Evolutionary conservation across 1,140 invertebrate species (phyloP).

Genomic region (Nixonia krombeini): DNA sequence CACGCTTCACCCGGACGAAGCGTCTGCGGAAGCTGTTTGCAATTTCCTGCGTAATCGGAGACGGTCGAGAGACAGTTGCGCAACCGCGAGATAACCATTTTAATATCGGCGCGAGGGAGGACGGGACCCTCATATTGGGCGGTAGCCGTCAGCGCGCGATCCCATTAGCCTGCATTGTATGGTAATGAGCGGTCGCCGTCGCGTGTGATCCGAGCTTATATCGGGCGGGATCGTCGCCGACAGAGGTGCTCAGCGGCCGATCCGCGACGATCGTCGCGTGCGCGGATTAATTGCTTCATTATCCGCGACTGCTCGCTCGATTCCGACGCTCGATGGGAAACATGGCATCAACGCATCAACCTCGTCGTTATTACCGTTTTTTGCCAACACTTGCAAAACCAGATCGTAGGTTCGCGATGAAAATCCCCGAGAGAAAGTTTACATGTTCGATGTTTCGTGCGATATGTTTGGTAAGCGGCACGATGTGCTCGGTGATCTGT

Average conservation of each 20-base stretch:
- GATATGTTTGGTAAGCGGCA: too few species aligned
- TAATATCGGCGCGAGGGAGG: slow-evolving; percentile 23
- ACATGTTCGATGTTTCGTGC: too few species aligned
- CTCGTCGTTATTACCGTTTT: too few species aligned
- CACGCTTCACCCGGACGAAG: too few species aligned
- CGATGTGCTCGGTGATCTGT: too few species aligned
- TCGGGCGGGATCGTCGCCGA: slow-evolving; percentile 44
- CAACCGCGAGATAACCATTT: slow-evolving; percentile 23
- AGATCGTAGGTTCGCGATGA: too few species aligned
- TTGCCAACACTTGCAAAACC: too few species aligned
- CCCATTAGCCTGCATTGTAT: slow-evolving; percentile 65
- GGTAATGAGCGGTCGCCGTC: slow-evolving; percentile 62
- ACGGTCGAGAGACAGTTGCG: neutral
- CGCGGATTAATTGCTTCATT: slow-evolving; percentile 53
- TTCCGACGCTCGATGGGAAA: neutral
- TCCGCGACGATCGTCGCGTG: slow-evolving; percentile 33
- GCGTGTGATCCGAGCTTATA: slow-evolving; percentile 57
- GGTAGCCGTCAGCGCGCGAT: slow-evolving; percentile 61
- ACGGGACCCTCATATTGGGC: slow-evolving; percentile 39
- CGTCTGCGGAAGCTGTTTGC: too few species aligned
- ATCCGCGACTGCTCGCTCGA: slow-evolving; percentile 26
- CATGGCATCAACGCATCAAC: too few species aligned
- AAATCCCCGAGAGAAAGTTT: too few species aligned
- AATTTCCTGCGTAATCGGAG: neutral
- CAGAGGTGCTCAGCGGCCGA: slow-evolving; percentile 8